Evolutionary conservation across 2,797 vertebrate genomes (phyloP), one percentile per base, ranked within the genome.

Genomic region (Phoeniculus purpureus): DNA sequence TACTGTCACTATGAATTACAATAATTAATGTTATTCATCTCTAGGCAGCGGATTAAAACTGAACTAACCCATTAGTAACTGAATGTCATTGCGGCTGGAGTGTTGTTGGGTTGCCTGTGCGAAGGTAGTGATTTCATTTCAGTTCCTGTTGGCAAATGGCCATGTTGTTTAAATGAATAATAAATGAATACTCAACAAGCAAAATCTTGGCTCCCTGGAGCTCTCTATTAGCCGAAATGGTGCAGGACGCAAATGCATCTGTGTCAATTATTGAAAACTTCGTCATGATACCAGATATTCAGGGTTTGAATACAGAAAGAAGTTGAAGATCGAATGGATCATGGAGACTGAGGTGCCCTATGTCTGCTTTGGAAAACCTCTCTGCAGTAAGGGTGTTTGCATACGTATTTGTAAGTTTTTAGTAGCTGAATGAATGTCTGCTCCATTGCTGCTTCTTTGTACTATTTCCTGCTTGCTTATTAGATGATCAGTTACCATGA

Each of bases 21-120:
- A 87, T 94, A 95, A 96, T 96, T 95, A 96, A 95, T 95, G 93
- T 94, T 95, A 93, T 94, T 96, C 94, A 94, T 94, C 93, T 96
- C 93, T 95, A 93, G 90, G 92, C 93, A 94, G 90, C 8, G 2
- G 94, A 95, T 94, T 95, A 95, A 90, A 94, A 93, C 79, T 81
- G 84, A 96, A 60, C 91, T 90, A 96, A 93, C 86, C 88, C 86
- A 92, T 96, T 94, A 94, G 93, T 94, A 91, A 95, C 86, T 94
- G 91, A 96, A 95, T 93, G 90, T 91, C 95, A 95, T 85, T 90
- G 86, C 14, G 0, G 92, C 52, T 95, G 48, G 75, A 93, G 84
- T 27, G n/a, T 67, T 95, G 90, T 73, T 95, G 91, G 88, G 93
- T 93, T 90, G 91, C 88, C 70, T 85, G 76, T 2, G 4, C 87